A percentile compares a stretch with the other conserved stretches of the same genome.
phyloP scores from a whole-genome alignment of 2,888 invertebrate genomes.

The Endotricha flammealis region DNA sequence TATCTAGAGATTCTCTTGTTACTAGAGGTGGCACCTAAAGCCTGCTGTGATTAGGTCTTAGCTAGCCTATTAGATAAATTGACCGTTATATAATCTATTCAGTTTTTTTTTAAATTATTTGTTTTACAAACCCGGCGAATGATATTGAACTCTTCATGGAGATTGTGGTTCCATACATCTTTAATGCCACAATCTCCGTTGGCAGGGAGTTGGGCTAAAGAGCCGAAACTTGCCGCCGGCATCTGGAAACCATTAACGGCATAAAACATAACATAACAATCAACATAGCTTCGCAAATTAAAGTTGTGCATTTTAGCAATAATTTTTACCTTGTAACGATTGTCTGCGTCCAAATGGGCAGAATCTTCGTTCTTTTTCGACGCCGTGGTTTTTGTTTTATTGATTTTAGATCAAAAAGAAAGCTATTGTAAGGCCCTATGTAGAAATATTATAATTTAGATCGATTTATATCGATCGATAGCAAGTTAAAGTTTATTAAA shows the following conservation, averaged over 20 bases:
- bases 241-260: constrained; percentile 52
- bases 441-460: constrained; percentile 22
- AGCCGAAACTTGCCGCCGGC: constrained; percentile 84
- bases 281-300: neutral
- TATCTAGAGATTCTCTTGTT: too few relatives aligned
- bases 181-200: constrained; percentile 91
- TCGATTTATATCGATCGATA: too few relatives aligned
- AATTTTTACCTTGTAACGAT: constrained; percentile 44
- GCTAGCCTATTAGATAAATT: too few relatives aligned
- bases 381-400: constrained; percentile 52
- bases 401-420: constrained; percentile 24
- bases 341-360: constrained; percentile 47
- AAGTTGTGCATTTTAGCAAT: neutral
- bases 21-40: too few relatives aligned
- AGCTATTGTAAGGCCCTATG: constrained; percentile 30
- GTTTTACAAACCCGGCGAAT: constrained; percentile 84
- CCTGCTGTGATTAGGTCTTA: too few relatives aligned
- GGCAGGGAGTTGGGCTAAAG: constrained; percentile 51
- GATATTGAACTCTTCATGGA: constrained; percentile 97
- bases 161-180: constrained; percentile 98
- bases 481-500: constrained; percentile 20
- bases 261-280: neutral
- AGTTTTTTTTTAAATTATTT: neutral
- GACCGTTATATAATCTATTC: too few relatives aligned
- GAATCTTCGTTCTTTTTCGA: constrained; percentile 53